phyloP scores from a whole-genome alignment of 2,113 vertebrate genomes.

The Amphiprion percula region DNA sequence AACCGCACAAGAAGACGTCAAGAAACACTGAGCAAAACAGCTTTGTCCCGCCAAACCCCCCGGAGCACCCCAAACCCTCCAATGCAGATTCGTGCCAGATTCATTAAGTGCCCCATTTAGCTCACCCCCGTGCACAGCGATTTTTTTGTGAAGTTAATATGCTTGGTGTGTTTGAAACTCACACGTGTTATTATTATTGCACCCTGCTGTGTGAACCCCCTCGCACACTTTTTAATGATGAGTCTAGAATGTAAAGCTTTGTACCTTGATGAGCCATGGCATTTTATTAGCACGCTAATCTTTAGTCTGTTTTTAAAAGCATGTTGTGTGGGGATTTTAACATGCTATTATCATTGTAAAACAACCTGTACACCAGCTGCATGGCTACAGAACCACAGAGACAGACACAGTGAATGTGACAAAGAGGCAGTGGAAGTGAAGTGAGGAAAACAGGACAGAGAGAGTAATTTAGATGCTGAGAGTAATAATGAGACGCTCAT shows the following conservation, averaged over 20 bases:
- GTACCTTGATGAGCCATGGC: slow-evolving; percentile 46
- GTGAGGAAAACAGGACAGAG: slow-evolving; percentile 26
- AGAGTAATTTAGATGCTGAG: neutral
- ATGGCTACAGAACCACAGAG: slow-evolving; percentile 22
- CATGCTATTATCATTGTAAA: slow-evolving; percentile 56
- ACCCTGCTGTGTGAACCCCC: slow-evolving; percentile 64
- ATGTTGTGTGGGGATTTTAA: slow-evolving; percentile 49
- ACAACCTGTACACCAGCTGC: slow-evolving; percentile 59
- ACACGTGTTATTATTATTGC: slow-evolving; percentile 57
- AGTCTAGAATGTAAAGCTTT: slow-evolving; percentile 37
- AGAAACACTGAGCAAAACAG: neutral
- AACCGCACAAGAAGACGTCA: slow-evolving; percentile 2
- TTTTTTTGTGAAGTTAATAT: slow-evolving; percentile 48
- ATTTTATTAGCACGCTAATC: slow-evolving; percentile 66
- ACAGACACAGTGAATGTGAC: slow-evolving; percentile 12
- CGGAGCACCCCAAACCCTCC: slow-evolving; percentile 1
- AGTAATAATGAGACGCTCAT: slow-evolving; percentile 45
- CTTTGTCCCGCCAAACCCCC: slow-evolving; percentile 40
- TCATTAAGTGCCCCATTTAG: slow-evolving; percentile 76
- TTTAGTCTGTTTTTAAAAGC: slow-evolving; percentile 56
- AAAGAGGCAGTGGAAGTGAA: slow-evolving; percentile 8
- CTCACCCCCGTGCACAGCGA: slow-evolving; percentile 9
- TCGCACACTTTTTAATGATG: slow-evolving; percentile 59
- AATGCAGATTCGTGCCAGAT: slow-evolving; percentile 39
- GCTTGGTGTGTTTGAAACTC: slow-evolving; percentile 42